Base-by-base conservation (phyloP, 2,113 vertebrate species). In the Corythoichthys haematopterus region DNA sequence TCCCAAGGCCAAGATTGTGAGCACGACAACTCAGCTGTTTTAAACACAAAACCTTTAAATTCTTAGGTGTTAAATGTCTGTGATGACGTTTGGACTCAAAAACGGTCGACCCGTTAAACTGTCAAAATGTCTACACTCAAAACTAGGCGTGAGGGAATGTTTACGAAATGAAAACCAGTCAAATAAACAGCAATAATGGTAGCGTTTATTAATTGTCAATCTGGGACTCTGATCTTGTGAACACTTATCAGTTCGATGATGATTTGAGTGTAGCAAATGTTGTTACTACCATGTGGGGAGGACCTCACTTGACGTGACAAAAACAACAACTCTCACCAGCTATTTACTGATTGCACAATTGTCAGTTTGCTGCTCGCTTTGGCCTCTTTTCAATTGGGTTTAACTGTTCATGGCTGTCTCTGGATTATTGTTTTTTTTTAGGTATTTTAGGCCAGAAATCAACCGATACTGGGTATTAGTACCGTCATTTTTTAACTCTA, bases 191-290 rank as follows among this genome's bases (percentile, higher is more conserved):
- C 20, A 35, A 12, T 35, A 11, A 3, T 55, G 8, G 20, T 33
- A 12, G n/a, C 43, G 15, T 13, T 28, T 2, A 45, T 4, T 45
- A 61, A 20, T 28, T 11, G n/a, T 11, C 7, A 11, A 60, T 61
- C 10, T 12, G 53, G 11, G 40, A 20, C 20, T 45, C 7, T 45
- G 8, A 57, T 11, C 13, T 35, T 36, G 55, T 6, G 55, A 8
- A 36, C 33, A 61, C 59, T 45, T 3, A 2, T 43, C 2, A 14
- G 12, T 2, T 47, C 0, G 15, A 65, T 51, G 14, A 20, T 38
- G 15, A 72, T 35, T 71, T 69, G n/a, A 87, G 87, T 89, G 87
- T 87, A 89, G 40, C 78, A 81, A 71, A 60, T 61, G 12, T n/a
- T 62, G 74, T 69, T 65, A 62, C 73, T 68, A 63, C 73, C 76